These are phyloP conservation scores for Talpa occidentalis DNA, from an alignment of 2,113 vertebrate species.

Conservation along the genomic window DNA sequence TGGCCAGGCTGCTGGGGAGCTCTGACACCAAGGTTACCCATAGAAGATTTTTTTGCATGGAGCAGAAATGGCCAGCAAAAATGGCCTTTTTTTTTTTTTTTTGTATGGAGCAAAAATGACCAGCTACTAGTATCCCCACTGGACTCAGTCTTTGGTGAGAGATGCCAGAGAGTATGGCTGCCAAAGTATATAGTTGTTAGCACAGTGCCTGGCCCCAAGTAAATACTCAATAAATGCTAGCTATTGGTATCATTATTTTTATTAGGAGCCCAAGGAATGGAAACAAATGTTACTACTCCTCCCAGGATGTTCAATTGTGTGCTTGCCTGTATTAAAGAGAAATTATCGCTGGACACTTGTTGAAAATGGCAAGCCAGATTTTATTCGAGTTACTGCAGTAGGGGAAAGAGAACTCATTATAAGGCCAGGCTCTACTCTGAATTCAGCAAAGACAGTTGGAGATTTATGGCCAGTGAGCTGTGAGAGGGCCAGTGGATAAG, in stretches of 20 bases:
- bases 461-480: neutral
- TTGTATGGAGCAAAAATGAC: neutral
- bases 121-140: neutral
- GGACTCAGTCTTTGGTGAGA: neutral
- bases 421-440: neutral
- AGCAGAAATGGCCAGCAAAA: neutral
- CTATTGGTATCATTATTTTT: neutral
- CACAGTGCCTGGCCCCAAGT: neutral
- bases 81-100: too few relatives aligned
- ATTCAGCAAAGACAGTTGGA: neutral
- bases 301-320: neutral
- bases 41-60: neutral
- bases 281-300: neutral
- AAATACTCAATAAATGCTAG: neutral
- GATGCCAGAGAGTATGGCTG: neutral
- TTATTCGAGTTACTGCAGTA: slow-evolving; percentile 23
- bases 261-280: slow-evolving; percentile 40
- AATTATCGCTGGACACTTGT: neutral
- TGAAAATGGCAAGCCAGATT: slow-evolving; percentile 5
- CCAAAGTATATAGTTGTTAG: neutral
- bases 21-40: neutral
- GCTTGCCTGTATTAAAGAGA: neutral
- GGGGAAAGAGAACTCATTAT: neutral
- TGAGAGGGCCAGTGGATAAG: neutral
- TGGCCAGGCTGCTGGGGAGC: neutral